Evolutionary conservation across 2,888 invertebrate genomes (phyloP).

Genomic region (Pomacea canaliculata): DNA sequence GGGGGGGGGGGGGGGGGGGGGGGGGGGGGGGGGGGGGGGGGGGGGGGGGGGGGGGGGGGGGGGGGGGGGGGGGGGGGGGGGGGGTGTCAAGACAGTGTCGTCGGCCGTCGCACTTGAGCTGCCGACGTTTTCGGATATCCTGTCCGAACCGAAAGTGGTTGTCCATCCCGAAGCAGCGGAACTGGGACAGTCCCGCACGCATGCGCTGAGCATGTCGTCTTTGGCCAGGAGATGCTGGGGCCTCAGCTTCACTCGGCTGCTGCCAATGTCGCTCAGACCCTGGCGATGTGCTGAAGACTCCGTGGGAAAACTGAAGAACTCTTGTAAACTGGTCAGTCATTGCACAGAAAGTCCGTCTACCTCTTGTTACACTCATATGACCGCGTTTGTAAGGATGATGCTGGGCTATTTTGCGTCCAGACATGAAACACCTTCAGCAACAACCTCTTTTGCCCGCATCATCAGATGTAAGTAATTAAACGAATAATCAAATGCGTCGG

Average conservation of each 20-base stretch:
- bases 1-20: too few species aligned
- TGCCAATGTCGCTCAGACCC: slow-evolving; percentile 4
- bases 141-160: slow-evolving; percentile 35
- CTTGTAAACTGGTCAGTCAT: neutral
- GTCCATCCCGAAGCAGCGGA: slow-evolving; percentile 39
- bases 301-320: neutral
- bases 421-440: too few species aligned
- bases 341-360: too few species aligned
- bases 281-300: slow-evolving; percentile 12
- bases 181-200: slow-evolving; percentile 24
- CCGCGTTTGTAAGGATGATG: too few species aligned
- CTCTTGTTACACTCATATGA: too few species aligned
- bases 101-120: slow-evolving; percentile 49
- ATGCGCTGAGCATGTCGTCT: slow-evolving; percentile 27
- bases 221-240: slow-evolving; percentile 9
- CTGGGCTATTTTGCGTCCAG: too few species aligned
- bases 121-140: slow-evolving; percentile 43
- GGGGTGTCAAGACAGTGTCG: slow-evolving; percentile 50
- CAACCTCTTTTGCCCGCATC: too few species aligned
- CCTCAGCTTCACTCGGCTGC: slow-evolving; percentile 15
- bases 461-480: too few species aligned
- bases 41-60: too few species aligned
- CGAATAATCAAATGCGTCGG: too few species aligned
- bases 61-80: too few species aligned
- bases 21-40: too few species aligned